Evolutionary conservation across 2,113 vertebrate species (phyloP), one percentile per base, ranked within the genome.

Genomic region (Capricornis sumatraensis): DNA sequence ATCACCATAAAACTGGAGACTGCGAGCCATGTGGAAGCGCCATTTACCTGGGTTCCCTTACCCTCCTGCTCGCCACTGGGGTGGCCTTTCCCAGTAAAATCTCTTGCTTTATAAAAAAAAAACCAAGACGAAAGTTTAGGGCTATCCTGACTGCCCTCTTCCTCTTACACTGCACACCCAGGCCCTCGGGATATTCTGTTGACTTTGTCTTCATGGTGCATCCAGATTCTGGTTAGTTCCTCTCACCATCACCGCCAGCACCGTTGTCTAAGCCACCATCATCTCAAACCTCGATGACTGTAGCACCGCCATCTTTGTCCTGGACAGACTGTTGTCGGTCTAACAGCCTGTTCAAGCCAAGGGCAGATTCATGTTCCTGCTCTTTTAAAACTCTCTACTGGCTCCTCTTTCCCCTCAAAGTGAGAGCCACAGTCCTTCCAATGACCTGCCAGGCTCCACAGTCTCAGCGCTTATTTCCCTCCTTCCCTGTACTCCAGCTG

Each of bases 391-490:
- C 47, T 57, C 15, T 36, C 50, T 67, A 1, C 60, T 47, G 23
- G 16, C 40, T 47, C 17, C 43, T 47, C 28, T 40, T 45, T 36
- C 89, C 40, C 23, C 17, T 78, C 27, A 21, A 5, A 76, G 50
- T 28, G 58, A 86, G 45, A 93, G 16, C 71, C n/a, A 62, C 7
- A 17, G 74, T 25, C 21, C n/a, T 84, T 62, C 36, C 33, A n/a
- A 0, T 33, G 87, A 33, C 12, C 13, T 27, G 2, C 11, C 11
- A 10, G 40, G 3, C 62, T n/a, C 36, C 1, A 6, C 1, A 8
- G 55, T 30, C 78, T 71, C 28, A 53, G 1, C 10, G 28, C 30
- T 78, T 33, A 2, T 36, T 12, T 43, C 17, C 50, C 2, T 40
- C 13, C 33, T 4, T 93, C 17, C 30, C 14, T 47, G 53, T 6